Evolutionary conservation across 2,113 vertebrate species (phyloP).

Genomic region (Pangasianodon hypophthalmus): DNA sequence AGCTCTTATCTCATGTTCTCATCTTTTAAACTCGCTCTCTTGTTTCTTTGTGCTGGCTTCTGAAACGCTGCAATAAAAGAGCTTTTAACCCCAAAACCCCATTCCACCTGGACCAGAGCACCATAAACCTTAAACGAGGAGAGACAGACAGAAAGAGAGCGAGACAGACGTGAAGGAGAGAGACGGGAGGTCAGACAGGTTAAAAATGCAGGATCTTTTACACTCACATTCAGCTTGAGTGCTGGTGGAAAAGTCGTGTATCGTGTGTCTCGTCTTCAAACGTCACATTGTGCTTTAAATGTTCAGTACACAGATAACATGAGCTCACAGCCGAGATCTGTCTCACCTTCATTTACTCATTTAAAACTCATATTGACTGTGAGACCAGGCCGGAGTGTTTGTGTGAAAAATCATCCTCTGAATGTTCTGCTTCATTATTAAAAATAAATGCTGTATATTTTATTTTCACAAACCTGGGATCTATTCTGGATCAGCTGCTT

Average conservation of each 20-base stretch:
- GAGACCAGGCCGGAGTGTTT: neutral
- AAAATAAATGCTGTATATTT: neutral
- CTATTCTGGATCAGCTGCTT: neutral
- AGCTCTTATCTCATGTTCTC: conserved; percentile 62
- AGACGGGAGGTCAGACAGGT: conserved; percentile 30
- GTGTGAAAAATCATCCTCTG: neutral
- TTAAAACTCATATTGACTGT: neutral
- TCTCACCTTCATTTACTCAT: conserved; percentile 14
- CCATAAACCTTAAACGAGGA: conserved; percentile 55
- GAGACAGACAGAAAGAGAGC: conserved; percentile 15
- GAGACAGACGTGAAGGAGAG: neutral
- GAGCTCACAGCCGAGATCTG: neutral
- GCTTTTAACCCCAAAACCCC: conserved; percentile 65
- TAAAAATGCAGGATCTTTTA: conserved; percentile 53
- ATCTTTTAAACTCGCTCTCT: conserved; percentile 68
- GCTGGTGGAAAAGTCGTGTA: conserved; percentile 32
- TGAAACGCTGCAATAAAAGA: conserved; percentile 71
- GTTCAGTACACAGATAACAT: conserved; percentile 37
- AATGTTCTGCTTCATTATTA: neutral
- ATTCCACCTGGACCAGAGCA: conserved; percentile 61
- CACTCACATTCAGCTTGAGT: conserved; percentile 53
- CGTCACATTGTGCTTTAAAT: conserved; percentile 41
- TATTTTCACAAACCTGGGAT: neutral
- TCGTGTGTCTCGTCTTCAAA: conserved; percentile 49
- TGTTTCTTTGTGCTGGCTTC: conserved; percentile 62